A percentile compares a stretch with the other conserved stretches of the same genome.
Conservation (phyloP, 1,140 invertebrate genomes). For the Trypoxylus dichotomus region DNA sequence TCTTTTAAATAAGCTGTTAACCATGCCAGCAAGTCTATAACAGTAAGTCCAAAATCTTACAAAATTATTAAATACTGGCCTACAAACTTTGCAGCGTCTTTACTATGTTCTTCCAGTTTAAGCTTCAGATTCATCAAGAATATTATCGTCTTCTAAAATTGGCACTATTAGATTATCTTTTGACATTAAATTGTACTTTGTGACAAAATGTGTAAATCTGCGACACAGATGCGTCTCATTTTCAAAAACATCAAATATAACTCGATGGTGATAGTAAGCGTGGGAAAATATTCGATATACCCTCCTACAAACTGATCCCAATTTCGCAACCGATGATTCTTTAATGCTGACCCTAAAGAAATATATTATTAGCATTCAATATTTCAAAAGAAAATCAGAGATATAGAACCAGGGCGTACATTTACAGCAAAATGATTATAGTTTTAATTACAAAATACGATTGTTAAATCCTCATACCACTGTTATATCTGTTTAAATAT, state of each 20-base stretch:
- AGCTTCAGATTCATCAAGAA: constrained; percentile 74
- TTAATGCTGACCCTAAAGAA: constrained; percentile 93
- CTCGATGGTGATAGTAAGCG: constrained; percentile 97
- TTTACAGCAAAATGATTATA: no score
- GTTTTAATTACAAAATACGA: no score
- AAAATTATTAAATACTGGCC: neutral
- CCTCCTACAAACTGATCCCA: constrained; percentile 96
- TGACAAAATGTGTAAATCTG: constrained; percentile 97
- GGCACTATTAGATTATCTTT: constrained; percentile 98
- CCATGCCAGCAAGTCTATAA: no score
- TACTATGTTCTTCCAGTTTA: constrained; percentile 46
- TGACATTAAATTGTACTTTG: constrained; percentile 98
- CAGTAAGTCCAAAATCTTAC: no score
- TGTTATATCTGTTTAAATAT: no score
- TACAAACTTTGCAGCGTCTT: neutral
- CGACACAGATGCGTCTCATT: constrained; percentile 93
- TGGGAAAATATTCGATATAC: constrained; percentile 99
- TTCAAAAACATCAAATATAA: constrained; percentile 98
- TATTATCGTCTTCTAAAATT: constrained; percentile 77
- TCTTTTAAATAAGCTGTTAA: no score
- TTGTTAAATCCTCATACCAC: no score
- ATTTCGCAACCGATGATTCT: constrained; percentile 96
- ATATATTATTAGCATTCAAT: constrained; percentile 33
- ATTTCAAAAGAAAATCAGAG: neutral
- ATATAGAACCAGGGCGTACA: neutral